These are phyloP conservation scores for Heliocidaris erythrogramma DNA, from an alignment of 35 echinoderm and acorn worm genomes.

Conservation along the genomic window DNA sequence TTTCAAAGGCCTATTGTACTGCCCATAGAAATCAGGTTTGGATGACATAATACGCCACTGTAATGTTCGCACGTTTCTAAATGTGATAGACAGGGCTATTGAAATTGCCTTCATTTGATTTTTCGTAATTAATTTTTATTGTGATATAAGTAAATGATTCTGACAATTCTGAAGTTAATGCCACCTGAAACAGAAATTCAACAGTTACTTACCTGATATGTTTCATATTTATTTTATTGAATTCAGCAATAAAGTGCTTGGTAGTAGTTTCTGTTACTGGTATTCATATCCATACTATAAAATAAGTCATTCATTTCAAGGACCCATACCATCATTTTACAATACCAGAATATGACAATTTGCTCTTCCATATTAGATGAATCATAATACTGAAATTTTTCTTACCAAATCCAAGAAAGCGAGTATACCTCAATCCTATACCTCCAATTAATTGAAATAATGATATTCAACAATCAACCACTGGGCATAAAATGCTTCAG, in stretches of 20 bases:
- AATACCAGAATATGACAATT: not conserved
- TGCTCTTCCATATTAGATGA: not conserved
- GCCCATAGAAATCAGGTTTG: too few species aligned
- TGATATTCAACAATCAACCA: not conserved
- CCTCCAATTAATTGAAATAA: not conserved
- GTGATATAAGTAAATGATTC: not conserved
- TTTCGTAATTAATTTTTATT: too few species aligned
- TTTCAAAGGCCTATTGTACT: too few species aligned
- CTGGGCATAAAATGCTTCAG: not conserved
- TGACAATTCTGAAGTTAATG: not conserved
- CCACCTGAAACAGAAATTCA: not conserved
- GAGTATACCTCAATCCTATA: not conserved
- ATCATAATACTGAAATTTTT: not conserved
- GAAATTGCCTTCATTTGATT: too few species aligned
- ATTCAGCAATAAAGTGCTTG: not conserved
- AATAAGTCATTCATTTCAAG: not conserved
- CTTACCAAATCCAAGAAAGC: not conserved
- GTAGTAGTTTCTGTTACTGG: not conserved
- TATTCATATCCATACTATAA: not conserved
- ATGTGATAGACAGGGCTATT: too few species aligned
- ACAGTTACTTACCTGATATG: not conserved
- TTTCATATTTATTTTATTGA: not conserved
- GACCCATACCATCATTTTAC: not conserved
- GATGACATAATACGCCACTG: too few species aligned
- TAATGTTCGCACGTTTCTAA: too few species aligned